phyloP scores from a whole-genome alignment of 2,888 invertebrate genomes.

The Leucania comma region DNA sequence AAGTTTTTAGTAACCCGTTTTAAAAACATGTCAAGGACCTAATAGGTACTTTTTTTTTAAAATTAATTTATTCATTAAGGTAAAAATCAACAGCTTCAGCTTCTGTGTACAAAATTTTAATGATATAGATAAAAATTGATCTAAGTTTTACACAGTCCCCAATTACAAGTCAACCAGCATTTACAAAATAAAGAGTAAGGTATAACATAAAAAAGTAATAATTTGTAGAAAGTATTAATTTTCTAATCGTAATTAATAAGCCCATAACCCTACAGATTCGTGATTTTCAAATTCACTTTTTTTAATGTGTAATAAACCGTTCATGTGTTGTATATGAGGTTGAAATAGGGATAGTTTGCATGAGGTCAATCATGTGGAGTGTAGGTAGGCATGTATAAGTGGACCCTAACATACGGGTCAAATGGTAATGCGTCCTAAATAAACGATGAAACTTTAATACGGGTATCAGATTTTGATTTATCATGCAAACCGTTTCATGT shows the following conservation, averaged over 20 bases:
- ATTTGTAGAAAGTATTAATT: no score
- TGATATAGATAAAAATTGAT: no score
- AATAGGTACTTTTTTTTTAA: no score
- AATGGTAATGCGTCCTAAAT: conserved; percentile 55
- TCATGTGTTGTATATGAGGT: conserved; percentile 12
- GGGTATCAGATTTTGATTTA: conserved; percentile 51
- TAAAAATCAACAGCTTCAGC: no score
- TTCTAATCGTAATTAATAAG: conserved; percentile 4
- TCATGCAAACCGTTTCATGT: conserved; percentile 45
- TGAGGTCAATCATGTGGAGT: conserved; percentile 33
- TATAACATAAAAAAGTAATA: no score
- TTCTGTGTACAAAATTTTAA: no score
- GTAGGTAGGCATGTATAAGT: conserved; percentile 33
- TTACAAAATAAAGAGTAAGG: no score
- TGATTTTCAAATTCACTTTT: conserved; percentile 14
- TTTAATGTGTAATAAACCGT: conserved; percentile 16
- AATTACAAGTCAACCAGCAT: no score
- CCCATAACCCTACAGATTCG: conserved; percentile 10
- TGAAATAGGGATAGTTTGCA: conserved; percentile 44
- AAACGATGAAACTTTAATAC: conserved; percentile 54
- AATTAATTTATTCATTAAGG: no score
- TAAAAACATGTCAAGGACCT: no score
- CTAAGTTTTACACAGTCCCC: no score
- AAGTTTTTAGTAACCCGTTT: no score
- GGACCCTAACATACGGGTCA: conserved; percentile 45